Evolutionary conservation across 2,113 vertebrate species (phyloP).

Genomic region (Scalopus aquaticus): DNA sequence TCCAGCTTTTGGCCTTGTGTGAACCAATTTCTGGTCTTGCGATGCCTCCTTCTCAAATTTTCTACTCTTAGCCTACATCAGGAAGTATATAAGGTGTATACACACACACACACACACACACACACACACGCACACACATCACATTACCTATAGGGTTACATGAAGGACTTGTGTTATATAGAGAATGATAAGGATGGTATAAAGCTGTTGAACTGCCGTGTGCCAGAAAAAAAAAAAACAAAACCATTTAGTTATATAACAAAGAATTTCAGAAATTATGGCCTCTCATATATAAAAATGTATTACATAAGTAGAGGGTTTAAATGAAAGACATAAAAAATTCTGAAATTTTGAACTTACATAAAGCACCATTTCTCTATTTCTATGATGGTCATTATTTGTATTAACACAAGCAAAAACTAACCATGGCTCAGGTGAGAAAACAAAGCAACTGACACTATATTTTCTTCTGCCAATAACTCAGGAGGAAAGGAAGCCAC

Average conservation of each 20-base stretch:
- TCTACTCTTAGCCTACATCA: no score
- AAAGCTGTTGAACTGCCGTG: background rate
- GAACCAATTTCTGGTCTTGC: no score
- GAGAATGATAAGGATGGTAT: conserved; percentile 12
- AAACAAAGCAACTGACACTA: background rate
- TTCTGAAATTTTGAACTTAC: background rate
- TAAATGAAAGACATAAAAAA: conserved; percentile 8
- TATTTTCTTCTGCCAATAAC: conserved; percentile 66
- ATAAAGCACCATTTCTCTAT: background rate
- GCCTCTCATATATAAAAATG: background rate
- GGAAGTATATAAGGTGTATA: no score
- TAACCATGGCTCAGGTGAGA: conserved; percentile 36
- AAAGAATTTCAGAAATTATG: conserved; percentile 46
- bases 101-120: no score
- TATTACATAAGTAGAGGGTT: background rate
- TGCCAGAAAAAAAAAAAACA: background rate
- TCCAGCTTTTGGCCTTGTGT: no score
- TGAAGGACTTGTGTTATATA: background rate
- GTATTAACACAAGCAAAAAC: background rate
- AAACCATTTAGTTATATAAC: background rate
- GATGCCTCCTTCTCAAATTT: no score
- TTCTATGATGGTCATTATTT: background rate
- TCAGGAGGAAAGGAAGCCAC: conserved; percentile 69
- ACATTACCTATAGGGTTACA: background rate
- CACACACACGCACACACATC: no score